A percentile compares a stretch with the other conserved stretches of the same genome.
Evolutionary conservation across 2,888 invertebrate genomes (phyloP).

Genomic region (Rapana venosa): DNA sequence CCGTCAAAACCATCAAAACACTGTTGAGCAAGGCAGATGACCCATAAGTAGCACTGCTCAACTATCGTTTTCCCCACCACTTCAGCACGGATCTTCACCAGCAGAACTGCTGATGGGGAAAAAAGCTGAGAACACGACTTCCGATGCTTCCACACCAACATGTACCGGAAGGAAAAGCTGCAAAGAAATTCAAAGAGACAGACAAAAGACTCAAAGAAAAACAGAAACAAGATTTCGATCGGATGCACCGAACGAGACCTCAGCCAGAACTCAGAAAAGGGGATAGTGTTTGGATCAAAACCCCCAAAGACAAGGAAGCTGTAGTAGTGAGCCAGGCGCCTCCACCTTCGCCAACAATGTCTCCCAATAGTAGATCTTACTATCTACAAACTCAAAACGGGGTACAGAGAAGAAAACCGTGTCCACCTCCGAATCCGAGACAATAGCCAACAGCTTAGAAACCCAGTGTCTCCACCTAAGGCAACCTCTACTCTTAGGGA

Average conservation of each 20-base stretch:
- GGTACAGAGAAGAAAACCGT: neutral
- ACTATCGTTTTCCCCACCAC: slow-evolving; percentile 36
- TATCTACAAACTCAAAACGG: neutral
- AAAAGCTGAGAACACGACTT: slow-evolving; percentile 31
- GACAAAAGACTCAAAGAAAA: neutral
- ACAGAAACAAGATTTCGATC: slow-evolving; percentile 22
- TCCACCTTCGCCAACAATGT: neutral
- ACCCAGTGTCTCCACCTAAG: no score
- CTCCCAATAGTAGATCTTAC: no score
- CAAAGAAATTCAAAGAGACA: neutral
- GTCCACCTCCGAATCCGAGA: no score
- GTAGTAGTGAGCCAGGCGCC: neutral
- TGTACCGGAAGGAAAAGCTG: neutral
- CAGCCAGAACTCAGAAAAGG: neutral
- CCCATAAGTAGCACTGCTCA: slow-evolving; percentile 37
- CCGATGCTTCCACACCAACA: neutral
- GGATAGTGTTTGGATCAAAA: slow-evolving; percentile 1
- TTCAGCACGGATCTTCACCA: slow-evolving; percentile 31
- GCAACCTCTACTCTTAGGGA: no score
- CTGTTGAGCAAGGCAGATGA: slow-evolving; percentile 35
- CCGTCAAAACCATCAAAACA: slow-evolving; percentile 32
- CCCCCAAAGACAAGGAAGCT: neutral
- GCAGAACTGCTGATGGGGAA: slow-evolving; percentile 42
- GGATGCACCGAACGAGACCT: neutral
- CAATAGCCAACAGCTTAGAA: no score